These are phyloP conservation scores for Panthera leo DNA, from an alignment of 2,113 vertebrate genomes.

Conservation along the genomic window DNA sequence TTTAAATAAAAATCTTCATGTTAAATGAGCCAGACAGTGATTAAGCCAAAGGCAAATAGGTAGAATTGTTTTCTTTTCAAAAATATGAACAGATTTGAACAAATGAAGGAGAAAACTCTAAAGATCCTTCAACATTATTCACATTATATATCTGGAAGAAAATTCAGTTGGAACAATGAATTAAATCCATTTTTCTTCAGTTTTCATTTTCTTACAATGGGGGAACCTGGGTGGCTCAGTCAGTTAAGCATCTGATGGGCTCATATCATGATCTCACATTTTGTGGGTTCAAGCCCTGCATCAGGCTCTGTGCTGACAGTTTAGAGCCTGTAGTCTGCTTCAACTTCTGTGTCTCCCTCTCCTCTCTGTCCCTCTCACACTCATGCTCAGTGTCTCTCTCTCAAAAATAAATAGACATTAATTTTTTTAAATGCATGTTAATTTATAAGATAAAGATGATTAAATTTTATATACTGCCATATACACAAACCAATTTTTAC, in stretches of 20 bases:
- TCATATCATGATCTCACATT: no score
- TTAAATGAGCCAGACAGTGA: conserved; percentile 10
- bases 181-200: neutral
- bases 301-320: no score
- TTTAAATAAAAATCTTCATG: neutral
- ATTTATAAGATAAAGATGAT: neutral
- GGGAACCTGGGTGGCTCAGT: no score
- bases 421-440: neutral
- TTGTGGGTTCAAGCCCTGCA: no score
- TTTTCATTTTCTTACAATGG: neutral
- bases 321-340: no score
- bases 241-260: no score
- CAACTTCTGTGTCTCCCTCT: no score
- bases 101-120: neutral
- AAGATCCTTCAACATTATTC: neutral
- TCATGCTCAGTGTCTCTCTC: no score
- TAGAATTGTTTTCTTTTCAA: neutral
- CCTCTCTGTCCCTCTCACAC: no score
- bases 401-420: no score
- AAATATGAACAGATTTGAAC: neutral
- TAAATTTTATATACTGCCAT: neutral
- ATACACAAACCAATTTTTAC: neutral
- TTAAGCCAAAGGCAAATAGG: neutral
- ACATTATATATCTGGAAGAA: neutral
- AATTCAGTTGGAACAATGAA: neutral